Base-by-base conservation (phyloP, 2,797 vertebrate genomes). In the Macropodus opercularis region DNA sequence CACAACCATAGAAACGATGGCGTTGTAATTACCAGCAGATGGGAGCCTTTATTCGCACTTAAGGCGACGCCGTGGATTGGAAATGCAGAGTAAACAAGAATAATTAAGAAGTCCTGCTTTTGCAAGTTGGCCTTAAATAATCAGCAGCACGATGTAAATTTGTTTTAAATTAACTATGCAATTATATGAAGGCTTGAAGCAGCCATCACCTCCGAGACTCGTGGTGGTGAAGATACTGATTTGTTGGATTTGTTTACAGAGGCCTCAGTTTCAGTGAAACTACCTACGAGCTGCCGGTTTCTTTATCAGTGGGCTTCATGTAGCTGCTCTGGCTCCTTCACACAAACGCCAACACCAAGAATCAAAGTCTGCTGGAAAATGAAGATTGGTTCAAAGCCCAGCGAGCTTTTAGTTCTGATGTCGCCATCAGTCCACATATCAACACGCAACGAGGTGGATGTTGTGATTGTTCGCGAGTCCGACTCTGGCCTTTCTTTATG, bases 11-110 rank as follows among this genome's bases (percentile, higher is more conserved):
- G 95, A 95, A 97, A 98, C 98, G 95, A 98, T 97, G 96, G 96
- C 95, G 94, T 95, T 95, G 95, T 98, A 98, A 98, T 98, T 98
- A 98, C 96, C 93, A 97, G 95, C 97, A 98, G 97, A 98, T 98
- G 97, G 97, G 94, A 93, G 92, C 89, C 94, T 98, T 98, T 97
- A 98, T 98, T 95, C 97, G 95, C 96, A 98, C 96, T 96, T 96
- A 97, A 95, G 96, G 96, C 94, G 92, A 93, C 93, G 91, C 79
- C 85, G 92, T 96, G 94, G 93, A 94, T 93, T 96, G 93, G 95
- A 95, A 97, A 96, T 96, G 95, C 96, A 94, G 94, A 96, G 94
- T 96, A 95, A 95, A 95, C 93, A 94, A 94, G 94, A 98, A 97
- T 98, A 97, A 98, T 98, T 98, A 98, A 96, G 94, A 98, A 97